These are phyloP conservation scores for Dicentrarchus labrax DNA, from an alignment of 2,113 vertebrate species.

Conservation along the genomic window DNA sequence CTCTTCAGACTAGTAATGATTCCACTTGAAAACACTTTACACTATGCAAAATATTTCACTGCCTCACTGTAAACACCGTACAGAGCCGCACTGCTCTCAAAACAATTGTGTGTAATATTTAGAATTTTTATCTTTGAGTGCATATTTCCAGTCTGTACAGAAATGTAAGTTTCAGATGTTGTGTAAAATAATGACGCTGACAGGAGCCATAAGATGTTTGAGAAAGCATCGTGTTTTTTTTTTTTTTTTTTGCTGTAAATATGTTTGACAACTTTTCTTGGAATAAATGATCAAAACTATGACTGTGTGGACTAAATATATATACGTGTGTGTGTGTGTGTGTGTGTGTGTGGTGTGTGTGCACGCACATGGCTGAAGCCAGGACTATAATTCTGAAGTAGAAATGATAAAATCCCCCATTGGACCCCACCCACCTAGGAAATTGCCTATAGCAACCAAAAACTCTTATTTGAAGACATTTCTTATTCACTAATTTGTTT, in stretches of 20 bases:
- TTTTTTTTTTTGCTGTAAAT: slow-evolving; percentile 71
- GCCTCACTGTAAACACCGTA: slow-evolving; percentile 54
- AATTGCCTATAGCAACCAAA: too few relatives aligned
- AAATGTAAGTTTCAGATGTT: slow-evolving; percentile 53
- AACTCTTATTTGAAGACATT: too few relatives aligned
- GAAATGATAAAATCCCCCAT: too few relatives aligned
- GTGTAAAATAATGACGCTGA: slow-evolving; percentile 56
- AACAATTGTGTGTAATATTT: slow-evolving; percentile 30
- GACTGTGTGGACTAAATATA: not conserved
- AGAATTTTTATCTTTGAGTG: slow-evolving; percentile 27
- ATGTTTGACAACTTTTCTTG: slow-evolving; percentile 76
- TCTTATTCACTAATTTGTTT: not conserved
- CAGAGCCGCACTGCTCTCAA: slow-evolving; percentile 24
- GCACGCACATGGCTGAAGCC: too few relatives aligned
- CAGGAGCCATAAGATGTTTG: slow-evolving; percentile 72
- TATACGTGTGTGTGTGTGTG: not conserved
- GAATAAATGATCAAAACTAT: slow-evolving; percentile 74
- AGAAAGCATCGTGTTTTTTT: slow-evolving; percentile 56
- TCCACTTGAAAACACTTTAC: slow-evolving; percentile 68
- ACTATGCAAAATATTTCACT: slow-evolving; percentile 76
- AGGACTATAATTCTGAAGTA: too few relatives aligned
- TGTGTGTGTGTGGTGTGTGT: not conserved
- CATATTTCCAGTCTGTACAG: slow-evolving; percentile 61
- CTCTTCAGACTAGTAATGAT: slow-evolving; percentile 7
- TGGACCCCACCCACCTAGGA: too few relatives aligned